These are phyloP conservation scores for Prietella phreatophila DNA, from an alignment of 2,113 vertebrate species.

Conservation along the genomic window DNA sequence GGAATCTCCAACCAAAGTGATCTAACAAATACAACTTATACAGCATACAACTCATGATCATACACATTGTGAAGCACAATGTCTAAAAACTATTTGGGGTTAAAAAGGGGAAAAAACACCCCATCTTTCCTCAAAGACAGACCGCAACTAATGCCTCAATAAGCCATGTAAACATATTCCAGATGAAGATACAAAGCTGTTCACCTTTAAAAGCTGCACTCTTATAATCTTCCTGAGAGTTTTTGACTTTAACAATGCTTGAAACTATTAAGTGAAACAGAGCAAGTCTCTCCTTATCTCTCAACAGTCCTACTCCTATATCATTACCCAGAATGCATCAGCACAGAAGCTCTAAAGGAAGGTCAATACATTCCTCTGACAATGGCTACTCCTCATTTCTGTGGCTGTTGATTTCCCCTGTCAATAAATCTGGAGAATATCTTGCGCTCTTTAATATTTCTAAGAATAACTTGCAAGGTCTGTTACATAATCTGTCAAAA, in stretches of 20 bases:
- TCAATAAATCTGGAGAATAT: slow-evolving; percentile 29
- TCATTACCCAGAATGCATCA: slow-evolving; percentile 19
- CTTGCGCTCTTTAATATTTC: not conserved
- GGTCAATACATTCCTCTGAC: not conserved
- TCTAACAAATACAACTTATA: not conserved
- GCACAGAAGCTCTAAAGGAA: not conserved
- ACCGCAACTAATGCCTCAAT: not conserved
- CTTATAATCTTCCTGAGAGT: not conserved
- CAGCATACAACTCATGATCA: not conserved
- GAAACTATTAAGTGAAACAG: slow-evolving; percentile 16
- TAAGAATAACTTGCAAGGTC: slow-evolving; percentile 18
- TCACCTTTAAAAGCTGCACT: not conserved
- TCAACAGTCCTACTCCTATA: not conserved
- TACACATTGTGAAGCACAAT: not conserved
- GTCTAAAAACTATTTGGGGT: not conserved
- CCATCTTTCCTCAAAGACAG: not conserved
- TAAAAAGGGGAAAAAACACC: not conserved
- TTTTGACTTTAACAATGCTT: slow-evolving; percentile 24
- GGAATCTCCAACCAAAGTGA: not conserved
- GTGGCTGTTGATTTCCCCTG: slow-evolving; percentile 5
- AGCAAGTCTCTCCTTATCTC: slow-evolving; percentile 11
- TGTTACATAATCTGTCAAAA: slow-evolving; percentile 1
- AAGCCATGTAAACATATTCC: not conserved
- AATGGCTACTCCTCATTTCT: slow-evolving; percentile 20
- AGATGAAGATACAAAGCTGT: not conserved